Base-by-base conservation (phyloP, 2,888 invertebrate species). In the Nematopogon swammerdamellus region DNA sequence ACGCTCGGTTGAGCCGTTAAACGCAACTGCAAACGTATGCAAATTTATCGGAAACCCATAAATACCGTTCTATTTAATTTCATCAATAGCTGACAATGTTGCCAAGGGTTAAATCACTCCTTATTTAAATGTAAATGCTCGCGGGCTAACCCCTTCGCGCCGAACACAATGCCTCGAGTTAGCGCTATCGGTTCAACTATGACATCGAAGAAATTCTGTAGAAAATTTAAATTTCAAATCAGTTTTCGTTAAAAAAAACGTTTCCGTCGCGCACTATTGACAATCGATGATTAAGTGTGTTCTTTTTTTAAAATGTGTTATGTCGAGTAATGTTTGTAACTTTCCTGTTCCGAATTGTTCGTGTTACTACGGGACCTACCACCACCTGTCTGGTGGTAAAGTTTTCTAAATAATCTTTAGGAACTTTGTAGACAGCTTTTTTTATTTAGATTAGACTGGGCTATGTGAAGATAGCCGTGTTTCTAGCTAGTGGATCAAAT, bases 41-140 rank as follows among this genome's bases (percentile, higher is more conserved):
- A 57, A 61, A 64, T 62, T 43, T 19, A 51, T 51, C 49, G 52
- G 50, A 45, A 49, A 49, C 52, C 57, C 57, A 60, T 64, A 64
- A 64, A 65, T 64, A 46, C 62, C n/a, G 55, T 52, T 60, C 55
- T 59, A 62, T 70, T 68, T 63, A 62, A 64, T 58, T 59, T 61
- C 61, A 64, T 68, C 72, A 65, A 74, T 75, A 70, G 67, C 71
- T 71, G 30, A 49, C 45, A 18, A 45, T 42, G 45, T 49, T 30
- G 61, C 63, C 25, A 25, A 10, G 25, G 25, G 25, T 25, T 25
- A 65, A 70, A 74, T 68, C 70, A 71, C 65, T 68, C 63, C 65
- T 70, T 74, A 76, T 77, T 76, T 73, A 75, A 72, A 77, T 77
- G 75, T 57, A 63, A 76, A 77, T 75, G 25, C 25, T 10, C 56